phyloP scores from a whole-genome alignment of 37 sponge, comb jelly and placozoan genomes.

The Ianthella basta region DNA sequence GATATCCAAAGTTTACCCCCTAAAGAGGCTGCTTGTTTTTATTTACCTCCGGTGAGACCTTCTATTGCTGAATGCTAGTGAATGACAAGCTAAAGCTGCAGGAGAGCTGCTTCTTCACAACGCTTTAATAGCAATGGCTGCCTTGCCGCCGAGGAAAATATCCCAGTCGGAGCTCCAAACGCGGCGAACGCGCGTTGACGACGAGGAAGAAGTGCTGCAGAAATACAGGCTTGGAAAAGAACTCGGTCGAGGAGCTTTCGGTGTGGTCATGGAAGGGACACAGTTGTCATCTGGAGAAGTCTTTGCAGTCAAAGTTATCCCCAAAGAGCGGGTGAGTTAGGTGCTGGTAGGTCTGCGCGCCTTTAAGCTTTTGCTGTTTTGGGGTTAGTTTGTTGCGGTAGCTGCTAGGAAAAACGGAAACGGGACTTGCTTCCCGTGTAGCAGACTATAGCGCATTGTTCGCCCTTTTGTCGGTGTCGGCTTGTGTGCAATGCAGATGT shows the following conservation, averaged over 20 bases:
- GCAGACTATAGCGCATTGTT: no score
- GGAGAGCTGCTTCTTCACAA: no score
- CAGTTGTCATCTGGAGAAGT: slow-evolving; percentile 45
- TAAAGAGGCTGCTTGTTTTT: no score
- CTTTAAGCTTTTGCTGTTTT: background rate
- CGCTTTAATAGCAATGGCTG: no score
- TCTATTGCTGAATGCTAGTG: no score
- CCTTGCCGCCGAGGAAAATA: no score
- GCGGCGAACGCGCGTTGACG: slow-evolving; percentile 65
- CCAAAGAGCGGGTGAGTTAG: slow-evolving; percentile 85
- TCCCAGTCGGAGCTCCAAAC: background rate
- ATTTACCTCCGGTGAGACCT: no score
- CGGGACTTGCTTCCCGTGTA: background rate
- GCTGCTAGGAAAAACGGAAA: background rate
- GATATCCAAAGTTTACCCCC: background rate
- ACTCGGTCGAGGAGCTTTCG: slow-evolving; percentile 89
- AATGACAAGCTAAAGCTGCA: background rate
- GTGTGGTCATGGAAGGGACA: slow-evolving; percentile 78
- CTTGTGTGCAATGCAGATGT: no score
- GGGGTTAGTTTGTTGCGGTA: background rate
- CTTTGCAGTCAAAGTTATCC: slow-evolving; percentile 89
- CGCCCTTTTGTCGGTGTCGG: no score
- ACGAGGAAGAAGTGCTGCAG: slow-evolving; percentile 70
- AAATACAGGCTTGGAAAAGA: slow-evolving; percentile 63
- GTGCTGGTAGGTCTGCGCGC: background rate